Evolutionary conservation across 2,113 vertebrate genomes (phyloP), one percentile per base, ranked within the genome.

Genomic region (Sceloporus undulatus): DNA sequence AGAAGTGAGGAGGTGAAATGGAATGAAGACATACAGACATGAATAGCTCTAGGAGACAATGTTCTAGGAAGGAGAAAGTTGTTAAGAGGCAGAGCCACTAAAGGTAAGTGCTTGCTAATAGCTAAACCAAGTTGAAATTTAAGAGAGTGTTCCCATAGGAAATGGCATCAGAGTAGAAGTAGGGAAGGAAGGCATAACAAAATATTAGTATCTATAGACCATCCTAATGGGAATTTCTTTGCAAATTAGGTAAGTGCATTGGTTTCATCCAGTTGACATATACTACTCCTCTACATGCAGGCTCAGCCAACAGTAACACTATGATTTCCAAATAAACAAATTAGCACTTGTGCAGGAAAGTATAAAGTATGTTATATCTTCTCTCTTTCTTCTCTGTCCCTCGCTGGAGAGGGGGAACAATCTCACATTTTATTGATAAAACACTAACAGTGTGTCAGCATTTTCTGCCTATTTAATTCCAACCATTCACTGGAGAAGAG

Each of bases 91-190:
- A 59, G 54, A 79, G 9, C 7, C 9, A 11, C n/a, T 54, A 14
- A 86, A 11, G 56, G 21, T 52, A 76, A 52, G 34, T 54, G 56
- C 18, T 52, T 10, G 34, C 8, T 16, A 86, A 2, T 66, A 92
- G 84, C 84, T 88, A 70, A 95, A 86, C 75, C 80, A 87, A 93
- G 79, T 85, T 74, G 66, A 90, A 68, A n/a, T 68, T 38, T 68
- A 70, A 82, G 38, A 13, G 38, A 79, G 66, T 59, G 52, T 13
- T 74, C 9, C 16, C 13, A 29, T 13, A 74, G 14, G 68, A 73
- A 79, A 80, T n/a, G 9, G 4, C 19, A 71, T 71, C 68, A 34
- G 29, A 78, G 56, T 23, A 65, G 14, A 9, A 56, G 56, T 38
- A 25, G 34, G 8, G n/a, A 23, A 34, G n/a, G 7, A 52, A 56